Conservation (phyloP, 1,140 invertebrate species). For the Anthonomus grandis region DNA sequence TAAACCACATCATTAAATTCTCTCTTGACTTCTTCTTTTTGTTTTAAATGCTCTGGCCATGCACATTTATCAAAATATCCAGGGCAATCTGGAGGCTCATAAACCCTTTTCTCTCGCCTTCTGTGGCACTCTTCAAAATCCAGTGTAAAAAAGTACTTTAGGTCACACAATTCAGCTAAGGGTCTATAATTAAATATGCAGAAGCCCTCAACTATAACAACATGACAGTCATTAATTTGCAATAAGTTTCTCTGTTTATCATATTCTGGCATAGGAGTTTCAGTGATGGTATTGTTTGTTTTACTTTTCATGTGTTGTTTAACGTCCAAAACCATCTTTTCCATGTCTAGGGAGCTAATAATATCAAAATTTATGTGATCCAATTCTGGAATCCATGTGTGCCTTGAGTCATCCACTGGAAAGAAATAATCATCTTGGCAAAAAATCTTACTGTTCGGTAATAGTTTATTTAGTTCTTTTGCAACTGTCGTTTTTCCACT, state of each 20-base stretch:
- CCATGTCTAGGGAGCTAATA: slow-evolving; percentile 70
- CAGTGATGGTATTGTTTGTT: no score
- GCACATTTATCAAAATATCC: slow-evolving; percentile 76
- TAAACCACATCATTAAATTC: slow-evolving; percentile 29
- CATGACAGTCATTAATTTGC: no score
- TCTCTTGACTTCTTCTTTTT: slow-evolving; percentile 31
- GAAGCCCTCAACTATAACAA: slow-evolving; percentile 75
- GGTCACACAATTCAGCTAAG: slow-evolving; percentile 61
- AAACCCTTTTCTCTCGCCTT: slow-evolving; percentile 59
- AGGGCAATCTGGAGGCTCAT: slow-evolving; percentile 73
- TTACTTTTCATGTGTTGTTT: slow-evolving; percentile 46
- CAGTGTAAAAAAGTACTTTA: slow-evolving; percentile 71
- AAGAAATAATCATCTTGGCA: slow-evolving; percentile 79
- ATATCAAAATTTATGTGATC: slow-evolving; percentile 79
- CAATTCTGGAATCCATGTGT: slow-evolving; percentile 61
- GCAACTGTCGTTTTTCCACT: slow-evolving; percentile 78
- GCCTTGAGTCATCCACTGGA: slow-evolving; percentile 62
- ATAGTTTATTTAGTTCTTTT: slow-evolving; percentile 53
- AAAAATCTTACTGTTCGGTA: slow-evolving; percentile 58
- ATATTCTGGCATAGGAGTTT: no score
- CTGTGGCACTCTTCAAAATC: slow-evolving; percentile 62
- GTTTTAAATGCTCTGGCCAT: slow-evolving; percentile 61
- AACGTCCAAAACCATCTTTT: slow-evolving; percentile 63
- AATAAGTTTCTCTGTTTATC: no score
- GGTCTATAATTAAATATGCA: slow-evolving; percentile 68